Conservation (phyloP, 64 coral and sea anemone genomes). For the Pachyseris speciosa region DNA sequence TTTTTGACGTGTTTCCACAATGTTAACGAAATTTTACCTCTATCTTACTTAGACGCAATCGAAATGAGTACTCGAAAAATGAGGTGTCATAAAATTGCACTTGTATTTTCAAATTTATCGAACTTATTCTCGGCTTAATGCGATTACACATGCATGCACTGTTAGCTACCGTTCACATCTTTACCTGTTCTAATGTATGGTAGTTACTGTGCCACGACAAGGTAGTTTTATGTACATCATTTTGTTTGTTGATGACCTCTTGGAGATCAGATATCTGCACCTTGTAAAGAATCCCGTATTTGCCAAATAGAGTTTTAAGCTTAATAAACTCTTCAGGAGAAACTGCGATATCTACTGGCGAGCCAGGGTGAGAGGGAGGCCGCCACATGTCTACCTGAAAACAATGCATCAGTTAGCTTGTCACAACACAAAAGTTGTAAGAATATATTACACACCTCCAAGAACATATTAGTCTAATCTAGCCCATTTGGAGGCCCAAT, state of each 20-base stretch:
- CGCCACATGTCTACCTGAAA: constrained; percentile 14
- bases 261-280: constrained; percentile 12
- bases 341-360: background rate
- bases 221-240: background rate
- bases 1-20: too few species aligned
- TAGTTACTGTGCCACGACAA: background rate
- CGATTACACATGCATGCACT: too few species aligned
- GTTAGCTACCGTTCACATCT: background rate
- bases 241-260: background rate
- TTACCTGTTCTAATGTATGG: constrained; percentile 8
- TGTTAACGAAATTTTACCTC: too few species aligned
- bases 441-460: too few species aligned
- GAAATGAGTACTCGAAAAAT: too few species aligned
- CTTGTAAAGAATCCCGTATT: background rate
- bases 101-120: too few species aligned
- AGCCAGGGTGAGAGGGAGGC: background rate
- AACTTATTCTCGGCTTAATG: too few species aligned
- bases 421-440: background rate
- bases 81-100: too few species aligned
- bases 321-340: background rate
- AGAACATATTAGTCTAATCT: too few species aligned
- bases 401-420: background rate
- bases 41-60: too few species aligned
- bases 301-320: background rate
- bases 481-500: too few species aligned